Conservation (phyloP, 2,113 vertebrate genomes). For the Redunca redunca region DNA sequence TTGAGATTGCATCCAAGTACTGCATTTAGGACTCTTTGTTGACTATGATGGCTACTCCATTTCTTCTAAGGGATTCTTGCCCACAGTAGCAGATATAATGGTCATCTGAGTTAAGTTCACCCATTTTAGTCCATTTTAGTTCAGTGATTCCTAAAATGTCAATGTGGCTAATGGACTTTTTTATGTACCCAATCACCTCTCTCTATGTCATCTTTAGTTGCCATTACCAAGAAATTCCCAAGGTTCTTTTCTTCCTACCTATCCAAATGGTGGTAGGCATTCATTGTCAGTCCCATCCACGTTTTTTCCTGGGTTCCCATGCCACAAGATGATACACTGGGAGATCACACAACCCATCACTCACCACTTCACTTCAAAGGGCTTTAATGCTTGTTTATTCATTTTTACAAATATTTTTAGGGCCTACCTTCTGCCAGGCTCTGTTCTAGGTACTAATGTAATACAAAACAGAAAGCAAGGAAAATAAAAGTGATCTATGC, state of each 20-base stretch:
- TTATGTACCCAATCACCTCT: background rate
- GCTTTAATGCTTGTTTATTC: background rate
- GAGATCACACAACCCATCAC: background rate
- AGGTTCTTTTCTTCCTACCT: background rate
- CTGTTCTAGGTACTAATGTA: background rate
- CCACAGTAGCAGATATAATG: background rate
- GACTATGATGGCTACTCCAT: background rate
- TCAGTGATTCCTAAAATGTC: background rate
- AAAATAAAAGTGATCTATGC: background rate
- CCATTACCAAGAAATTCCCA: background rate
- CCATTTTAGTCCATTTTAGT: background rate
- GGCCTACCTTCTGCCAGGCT: background rate
- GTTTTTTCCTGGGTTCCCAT: background rate
- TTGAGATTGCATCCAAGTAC: background rate
- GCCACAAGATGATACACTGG: background rate
- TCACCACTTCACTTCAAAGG: background rate
- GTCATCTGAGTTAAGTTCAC: background rate
- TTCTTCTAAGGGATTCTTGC: background rate
- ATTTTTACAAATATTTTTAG: background rate
- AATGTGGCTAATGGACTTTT: background rate
- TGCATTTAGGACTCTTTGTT: background rate
- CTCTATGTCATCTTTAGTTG: background rate
- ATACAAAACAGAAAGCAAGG: background rate
- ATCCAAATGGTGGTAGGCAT: background rate
- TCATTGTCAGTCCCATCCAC: background rate